These are phyloP conservation scores for Anolis carolinensis DNA, from an alignment of 2,113 vertebrate species.

Conservation along the genomic window DNA sequence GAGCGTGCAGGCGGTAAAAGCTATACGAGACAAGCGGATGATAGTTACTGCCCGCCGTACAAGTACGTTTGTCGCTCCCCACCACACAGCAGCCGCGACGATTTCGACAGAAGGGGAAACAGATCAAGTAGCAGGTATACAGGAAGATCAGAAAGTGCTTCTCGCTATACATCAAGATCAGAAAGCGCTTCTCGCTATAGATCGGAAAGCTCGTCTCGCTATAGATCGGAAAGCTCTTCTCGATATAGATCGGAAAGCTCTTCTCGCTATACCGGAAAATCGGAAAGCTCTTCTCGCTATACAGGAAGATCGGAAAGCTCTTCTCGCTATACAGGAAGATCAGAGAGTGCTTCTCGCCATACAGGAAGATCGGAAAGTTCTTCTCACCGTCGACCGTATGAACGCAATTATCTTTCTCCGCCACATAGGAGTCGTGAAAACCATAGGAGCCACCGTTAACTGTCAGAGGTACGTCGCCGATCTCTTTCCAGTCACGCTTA, in stretches of 20 bases:
- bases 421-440: not conserved
- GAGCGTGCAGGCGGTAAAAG: not conserved
- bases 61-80: not conserved
- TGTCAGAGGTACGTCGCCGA: conserved; percentile 77
- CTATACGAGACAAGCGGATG: not conserved
- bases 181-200: no score
- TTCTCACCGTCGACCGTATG: not conserved
- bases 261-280: no score
- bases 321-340: no score
- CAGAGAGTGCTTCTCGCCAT: no score
- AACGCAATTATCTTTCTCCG: not conserved
- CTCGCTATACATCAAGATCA: no score
- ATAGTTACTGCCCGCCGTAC: not conserved
- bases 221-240: not conserved
- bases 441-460: conserved; percentile 59
- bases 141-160: no score
- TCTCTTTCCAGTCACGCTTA: conserved; percentile 52
- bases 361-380: no score
- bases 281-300: no score
- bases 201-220: no score
- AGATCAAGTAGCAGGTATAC: not conserved
- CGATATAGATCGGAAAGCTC: no score
- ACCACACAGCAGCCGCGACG: not conserved
- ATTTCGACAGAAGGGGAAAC: not conserved
- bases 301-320: no score